Evolutionary conservation across 2,113 vertebrate species (phyloP), one percentile per base, ranked within the genome.

Genomic region (Taurulus bubalis): DNA sequence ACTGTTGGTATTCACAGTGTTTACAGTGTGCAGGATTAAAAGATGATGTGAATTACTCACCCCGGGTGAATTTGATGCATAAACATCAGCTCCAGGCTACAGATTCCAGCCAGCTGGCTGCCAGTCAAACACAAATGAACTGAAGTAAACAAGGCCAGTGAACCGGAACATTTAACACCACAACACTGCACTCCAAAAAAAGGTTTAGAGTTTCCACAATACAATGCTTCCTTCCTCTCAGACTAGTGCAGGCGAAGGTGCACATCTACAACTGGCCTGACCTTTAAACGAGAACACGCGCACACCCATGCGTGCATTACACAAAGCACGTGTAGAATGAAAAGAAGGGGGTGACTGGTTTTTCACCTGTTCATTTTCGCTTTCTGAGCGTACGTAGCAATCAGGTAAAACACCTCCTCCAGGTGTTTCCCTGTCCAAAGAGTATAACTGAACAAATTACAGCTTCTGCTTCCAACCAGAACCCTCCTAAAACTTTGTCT

Each of bases 391-490:
- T 83, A 58, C 68, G 70, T 64, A 76, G 80, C 12, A 26, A 69
- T 75, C 14, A 76, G 51, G 28, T 66, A 8, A 71, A 67, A 64
- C 45, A 56, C 8, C 47, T 40, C 18, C 51, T 85, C 58, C 89
- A 91, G 85, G 71, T 85, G 89, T 84, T 87, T 77, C 38, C n/a
- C 60, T 0, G 15, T 16, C 9, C 53, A 59, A 58, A 80, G 56
- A 63, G 53, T 28, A 36, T 6, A 47, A 30, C 8, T 53, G 47
- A 12, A 55, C 55, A 80, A 83, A 86, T 85, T 71, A 84, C 55
- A 68, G 64, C 38, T 47, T 75, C 53, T 1, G 20, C 20, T n/a
- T 24, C 30, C 5, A 51, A 32, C 28, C 47, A 42, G 11, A 30
- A 56, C 67, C 66, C 22, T 63, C 38, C 26, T 42, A 18, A 28